A percentile compares a stretch with the other conserved stretches of the same genome.
Evolutionary conservation across 2,888 invertebrate genomes (phyloP).

Genomic region (Crocallis elinguaria): DNA sequence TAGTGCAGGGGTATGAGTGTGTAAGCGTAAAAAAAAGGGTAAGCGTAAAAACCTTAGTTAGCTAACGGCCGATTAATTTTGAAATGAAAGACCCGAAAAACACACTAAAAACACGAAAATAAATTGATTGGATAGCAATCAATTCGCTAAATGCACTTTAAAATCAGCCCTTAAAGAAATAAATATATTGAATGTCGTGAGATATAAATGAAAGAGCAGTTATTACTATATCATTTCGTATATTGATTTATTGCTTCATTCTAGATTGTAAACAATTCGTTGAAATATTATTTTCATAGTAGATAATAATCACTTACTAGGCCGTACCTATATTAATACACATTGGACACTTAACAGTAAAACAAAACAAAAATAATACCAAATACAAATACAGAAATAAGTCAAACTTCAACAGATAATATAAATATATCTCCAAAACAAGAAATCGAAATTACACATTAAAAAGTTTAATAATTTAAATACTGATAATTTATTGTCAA

Average conservation of each 20-base stretch:
- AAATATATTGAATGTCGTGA: too few species aligned
- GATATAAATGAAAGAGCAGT: neutral
- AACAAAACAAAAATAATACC: constrained; percentile 73
- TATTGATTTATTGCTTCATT: constrained; percentile 77
- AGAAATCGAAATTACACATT: constrained; percentile 58
- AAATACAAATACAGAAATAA: constrained; percentile 70
- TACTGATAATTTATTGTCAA: constrained; percentile 84
- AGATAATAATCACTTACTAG: constrained; percentile 58
- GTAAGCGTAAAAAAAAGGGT: too few species aligned
- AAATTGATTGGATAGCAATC: too few species aligned
- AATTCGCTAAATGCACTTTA: too few species aligned
- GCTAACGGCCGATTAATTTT: too few species aligned
- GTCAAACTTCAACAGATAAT: constrained; percentile 79
- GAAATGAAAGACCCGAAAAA: too few species aligned
- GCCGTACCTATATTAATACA: constrained; percentile 60
- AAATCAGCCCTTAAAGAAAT: too few species aligned
- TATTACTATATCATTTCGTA: constrained; percentile 39
- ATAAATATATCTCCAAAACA: constrained; percentile 73
- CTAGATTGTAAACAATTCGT: constrained; percentile 81
- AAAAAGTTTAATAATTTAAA: constrained; percentile 71
- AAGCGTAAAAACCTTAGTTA: too few species aligned
- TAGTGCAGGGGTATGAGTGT: too few species aligned
- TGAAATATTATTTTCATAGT: constrained; percentile 61
- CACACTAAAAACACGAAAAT: too few species aligned
- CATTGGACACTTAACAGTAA: constrained; percentile 63